Evolutionary conservation across 2,888 invertebrate species (phyloP), one percentile per base, ranked within the genome.

Genomic region (Andrena marginata): DNA sequence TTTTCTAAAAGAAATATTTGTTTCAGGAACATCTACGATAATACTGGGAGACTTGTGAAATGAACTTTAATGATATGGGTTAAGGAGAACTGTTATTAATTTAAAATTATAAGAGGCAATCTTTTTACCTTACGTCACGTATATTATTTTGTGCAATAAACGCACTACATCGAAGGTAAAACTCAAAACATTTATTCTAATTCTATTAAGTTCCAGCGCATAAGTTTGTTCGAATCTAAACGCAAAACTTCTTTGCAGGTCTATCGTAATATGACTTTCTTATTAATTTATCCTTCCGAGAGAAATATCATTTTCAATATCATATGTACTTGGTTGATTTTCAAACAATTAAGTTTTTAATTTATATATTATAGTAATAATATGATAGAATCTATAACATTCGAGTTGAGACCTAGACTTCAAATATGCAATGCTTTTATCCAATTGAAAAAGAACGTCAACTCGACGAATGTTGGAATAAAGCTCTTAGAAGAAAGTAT

Each of bases 401-500:
- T 94, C 64, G 94, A 94, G 82, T 56, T 92, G 26, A 89, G 93
- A 65, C 92, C 93, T 5, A 91, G 92, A 31, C 85, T 94, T 51
- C 90, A 90, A 62, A 92, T 92, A 16, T 92, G 93, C 72, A 93
- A 92, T 75, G 92, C 91, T 10, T 93, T 92, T 75, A 91, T 94
- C 64, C 88, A 80, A 8, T 82, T 93, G 51, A 75, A 79, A 48
- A 83, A 89, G 13, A 73, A 76, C 23, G 80, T 85, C 5, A 85
- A 90, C 68, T 77, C 84, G 2, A 85, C 87, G 8, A 71, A 82
- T 5, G 77, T 92, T n/a, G 80, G 84, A 77, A 85, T 93, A 5
- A 91, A 90, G 65, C 83, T 93, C 23, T 77, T 85, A 26, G 91
- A 93, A 80, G 89, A 89, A 82, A 87, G 80, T 13, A 86, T 94